Evolutionary conservation across 2,797 vertebrate genomes (phyloP).

Genomic region (Enteromius fasciolatus): DNA sequence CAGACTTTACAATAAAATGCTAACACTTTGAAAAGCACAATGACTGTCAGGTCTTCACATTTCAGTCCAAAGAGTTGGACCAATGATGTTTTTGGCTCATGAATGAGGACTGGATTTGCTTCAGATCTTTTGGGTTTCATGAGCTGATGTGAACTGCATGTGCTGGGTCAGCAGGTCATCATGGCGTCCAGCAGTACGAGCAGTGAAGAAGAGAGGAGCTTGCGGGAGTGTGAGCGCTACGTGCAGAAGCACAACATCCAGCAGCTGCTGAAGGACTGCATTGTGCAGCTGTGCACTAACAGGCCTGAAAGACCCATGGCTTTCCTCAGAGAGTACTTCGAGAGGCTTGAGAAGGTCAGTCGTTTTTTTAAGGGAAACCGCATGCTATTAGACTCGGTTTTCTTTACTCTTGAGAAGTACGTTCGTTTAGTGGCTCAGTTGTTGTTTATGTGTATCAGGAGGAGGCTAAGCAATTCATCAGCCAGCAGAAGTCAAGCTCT

Average conservation of each 20-base stretch:
- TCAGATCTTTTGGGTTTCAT: neutral
- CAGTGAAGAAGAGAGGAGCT: conserved; percentile 95
- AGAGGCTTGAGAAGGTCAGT: conserved; percentile 91
- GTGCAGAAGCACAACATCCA: conserved; percentile 99
- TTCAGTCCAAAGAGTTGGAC: neutral
- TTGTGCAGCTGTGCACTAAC: conserved; percentile 94
- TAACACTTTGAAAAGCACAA: neutral
- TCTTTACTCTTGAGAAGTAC: neutral
- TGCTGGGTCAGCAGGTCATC: conserved; percentile 68
- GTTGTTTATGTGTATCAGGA: conserved; percentile 76
- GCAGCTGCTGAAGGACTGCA: conserved; percentile 98
- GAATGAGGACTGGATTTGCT: neutral
- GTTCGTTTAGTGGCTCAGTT: neutral
- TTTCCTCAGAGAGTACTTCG: conserved; percentile 96
- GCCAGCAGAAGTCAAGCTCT: conserved; percentile 90
- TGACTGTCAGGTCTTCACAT: neutral
- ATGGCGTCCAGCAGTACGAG: conserved; percentile 89
- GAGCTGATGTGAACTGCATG: conserved; percentile 8
- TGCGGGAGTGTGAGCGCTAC: conserved; percentile 96
- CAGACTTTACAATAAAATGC: neutral
- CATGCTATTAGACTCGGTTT: neutral
- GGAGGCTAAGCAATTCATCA: conserved; percentile 93
- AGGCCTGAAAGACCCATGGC: conserved; percentile 95
- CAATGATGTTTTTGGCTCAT: neutral
- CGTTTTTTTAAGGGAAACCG: neutral